Evolutionary conservation across 2,888 invertebrate genomes (phyloP), one percentile per base, ranked within the genome.

Genomic region (Pseudanteris insignis): DNA sequence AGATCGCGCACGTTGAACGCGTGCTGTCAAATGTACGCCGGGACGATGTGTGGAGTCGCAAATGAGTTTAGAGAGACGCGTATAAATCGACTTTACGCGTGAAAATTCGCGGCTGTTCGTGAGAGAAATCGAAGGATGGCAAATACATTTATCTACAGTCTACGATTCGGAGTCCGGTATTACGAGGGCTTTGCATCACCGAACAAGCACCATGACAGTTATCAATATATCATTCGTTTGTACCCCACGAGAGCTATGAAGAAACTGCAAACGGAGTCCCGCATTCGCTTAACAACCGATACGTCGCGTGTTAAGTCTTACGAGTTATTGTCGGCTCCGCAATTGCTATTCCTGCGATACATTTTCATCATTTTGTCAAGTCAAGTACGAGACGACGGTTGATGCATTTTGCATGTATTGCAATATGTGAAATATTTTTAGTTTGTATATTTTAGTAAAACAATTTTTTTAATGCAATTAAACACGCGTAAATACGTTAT

Each of bases 191-290:
- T 51, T 37, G 47, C 50, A 48, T 53, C 60, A 54, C 30, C 53
- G 53, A 57, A 63, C 48, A 57, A 62, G 40, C 32, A 34, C 32
- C 46, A 36, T 59, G 62, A 44, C 64, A 62, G 59, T 62, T 55
- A 51, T 55, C 59, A 29, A 62, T 62, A 62, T 59, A 65, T 59
- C 64, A 65, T 59, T 65, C 62, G 59, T 62, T 65, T 62, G 62
- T 65, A 51, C 48, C n/a, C 59, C 62, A 47, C 43, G 55, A 59
- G 62, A 62, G 55, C 54, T 63, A 33, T 64, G 50, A 51, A 55
- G 57, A 46, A 47, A 30, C 21, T 13, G 55, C 57, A 66, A 63
- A 63, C 57, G 57, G 48, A 63, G 66, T 69, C 63, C 65, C 54
- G 51, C 51, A 36, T 47, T 40, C 38, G 51, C 67, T 54, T 67